Evolutionary conservation across 2,113 vertebrate species (phyloP).

Genomic region (Poecile atricapillus): DNA sequence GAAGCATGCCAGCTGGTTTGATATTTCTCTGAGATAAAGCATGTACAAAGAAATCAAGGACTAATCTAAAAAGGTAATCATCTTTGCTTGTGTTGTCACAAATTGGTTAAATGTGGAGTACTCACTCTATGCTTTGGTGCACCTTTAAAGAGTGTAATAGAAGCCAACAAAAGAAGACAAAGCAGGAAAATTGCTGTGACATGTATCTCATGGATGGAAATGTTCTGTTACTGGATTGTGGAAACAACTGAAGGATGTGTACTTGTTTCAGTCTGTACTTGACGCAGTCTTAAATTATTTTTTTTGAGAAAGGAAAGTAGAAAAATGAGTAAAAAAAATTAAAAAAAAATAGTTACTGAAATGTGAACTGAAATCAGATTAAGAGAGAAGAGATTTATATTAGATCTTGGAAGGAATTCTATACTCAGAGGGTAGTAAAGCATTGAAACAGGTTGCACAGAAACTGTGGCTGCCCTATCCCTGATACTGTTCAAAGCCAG

Average conservation of each 20-base stretch:
- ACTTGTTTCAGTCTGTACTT: neutral
- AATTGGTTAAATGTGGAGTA: neutral
- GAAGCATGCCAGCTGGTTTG: neutral
- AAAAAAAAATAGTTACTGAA: neutral
- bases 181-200: neutral
- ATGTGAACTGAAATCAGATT: neutral
- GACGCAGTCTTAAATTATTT: neutral
- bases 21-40: neutral
- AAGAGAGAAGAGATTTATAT: neutral
- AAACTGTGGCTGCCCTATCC: neutral
- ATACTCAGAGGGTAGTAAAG: neutral
- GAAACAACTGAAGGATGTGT: neutral
- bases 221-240: neutral
- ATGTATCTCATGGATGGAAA: neutral
- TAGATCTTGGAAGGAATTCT: neutral
- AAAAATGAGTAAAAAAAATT: neutral
- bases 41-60: neutral
- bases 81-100: neutral
- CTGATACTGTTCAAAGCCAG: neutral
- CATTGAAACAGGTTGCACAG: neutral
- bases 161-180: neutral
- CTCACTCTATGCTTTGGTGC: neutral
- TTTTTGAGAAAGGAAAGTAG: neutral
- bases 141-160: neutral
- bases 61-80: neutral